phyloP scores from a whole-genome alignment of 37 sponge, comb jelly and placozoan genomes.

The Spongilla lacustris region DNA sequence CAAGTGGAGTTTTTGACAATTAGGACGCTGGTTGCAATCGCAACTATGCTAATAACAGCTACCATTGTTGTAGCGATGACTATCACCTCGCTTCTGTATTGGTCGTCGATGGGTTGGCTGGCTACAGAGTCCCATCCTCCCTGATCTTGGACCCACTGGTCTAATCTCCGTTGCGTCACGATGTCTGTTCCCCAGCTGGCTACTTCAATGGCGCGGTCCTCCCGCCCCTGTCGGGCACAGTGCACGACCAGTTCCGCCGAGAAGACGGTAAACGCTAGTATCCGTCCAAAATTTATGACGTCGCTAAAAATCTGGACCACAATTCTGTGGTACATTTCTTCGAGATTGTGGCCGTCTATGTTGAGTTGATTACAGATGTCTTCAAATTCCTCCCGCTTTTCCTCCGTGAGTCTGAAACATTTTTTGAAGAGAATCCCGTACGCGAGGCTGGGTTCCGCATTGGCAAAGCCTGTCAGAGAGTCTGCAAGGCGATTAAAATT shows the following conservation, averaged over 20 bases:
- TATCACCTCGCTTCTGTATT: background rate
- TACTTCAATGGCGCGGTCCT: slow-evolving; percentile 32
- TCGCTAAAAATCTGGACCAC: slow-evolving; percentile 56
- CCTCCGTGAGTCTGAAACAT: slow-evolving; percentile 19
- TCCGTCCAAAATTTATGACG: slow-evolving; percentile 68
- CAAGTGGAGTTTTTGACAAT: background rate
- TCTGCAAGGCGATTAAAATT: slow-evolving; percentile 18
- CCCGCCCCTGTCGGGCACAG: slow-evolving; percentile 42
- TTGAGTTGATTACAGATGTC: slow-evolving; percentile 47
- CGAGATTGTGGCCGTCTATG: slow-evolving; percentile 21
- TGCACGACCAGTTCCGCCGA: slow-evolving; percentile 42
- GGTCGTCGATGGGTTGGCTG: slow-evolving; percentile 17
- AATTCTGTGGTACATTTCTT: slow-evolving; percentile 42
- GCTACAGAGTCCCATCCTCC: slow-evolving; percentile 45
- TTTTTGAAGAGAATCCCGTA: background rate
- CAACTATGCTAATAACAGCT: background rate
- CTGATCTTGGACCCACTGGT: slow-evolving; percentile 9
- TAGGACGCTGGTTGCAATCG: background rate
- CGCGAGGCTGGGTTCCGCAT: slow-evolving; percentile 2
- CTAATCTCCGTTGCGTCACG: slow-evolving; percentile 12
- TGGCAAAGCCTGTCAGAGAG: background rate
- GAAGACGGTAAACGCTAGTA: slow-evolving; percentile 65
- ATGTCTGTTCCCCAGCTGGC: slow-evolving; percentile 22
- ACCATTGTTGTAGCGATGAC: slow-evolving; percentile 7
- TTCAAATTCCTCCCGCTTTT: slow-evolving; percentile 45